phyloP scores from a whole-genome alignment of 2,113 vertebrate genomes.

The Notothenia coriiceps region DNA sequence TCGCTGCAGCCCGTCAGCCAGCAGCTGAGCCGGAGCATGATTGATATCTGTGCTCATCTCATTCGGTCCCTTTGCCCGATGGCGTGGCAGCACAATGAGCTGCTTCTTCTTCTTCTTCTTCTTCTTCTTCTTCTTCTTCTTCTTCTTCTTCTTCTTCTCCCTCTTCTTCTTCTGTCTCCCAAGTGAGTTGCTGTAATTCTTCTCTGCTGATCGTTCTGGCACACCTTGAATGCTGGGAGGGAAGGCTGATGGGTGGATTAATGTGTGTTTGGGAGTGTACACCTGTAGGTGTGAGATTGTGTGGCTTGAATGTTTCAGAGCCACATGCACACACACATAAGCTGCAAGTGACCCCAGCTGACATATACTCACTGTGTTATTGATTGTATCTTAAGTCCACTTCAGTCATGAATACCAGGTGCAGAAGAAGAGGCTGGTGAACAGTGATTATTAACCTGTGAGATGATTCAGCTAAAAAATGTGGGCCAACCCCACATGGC shows the following conservation, averaged over 20 bases:
- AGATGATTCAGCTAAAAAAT: neutral
- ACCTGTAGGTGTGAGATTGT: neutral
- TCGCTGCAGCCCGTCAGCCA: conserved; percentile 39
- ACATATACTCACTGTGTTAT: conserved; percentile 11
- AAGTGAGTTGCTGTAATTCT: conserved; percentile 24
- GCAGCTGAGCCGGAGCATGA: conserved; percentile 49
- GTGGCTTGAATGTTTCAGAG: neutral
- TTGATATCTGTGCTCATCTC: conserved; percentile 61
- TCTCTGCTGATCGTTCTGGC: conserved; percentile 29
- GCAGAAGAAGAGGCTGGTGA: conserved; percentile 18
- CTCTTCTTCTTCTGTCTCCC: conserved; percentile 44
- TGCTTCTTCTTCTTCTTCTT: conserved; percentile 37
- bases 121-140: conserved; percentile 37
- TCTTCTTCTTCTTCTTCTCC: no score
- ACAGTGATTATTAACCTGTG: conserved; percentile 14
- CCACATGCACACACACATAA: conserved; percentile 3
- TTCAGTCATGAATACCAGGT: conserved; percentile 11
- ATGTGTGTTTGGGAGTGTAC: neutral
- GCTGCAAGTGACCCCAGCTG: conserved; percentile 3
- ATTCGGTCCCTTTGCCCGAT: conserved; percentile 28
- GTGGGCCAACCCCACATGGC: neutral
- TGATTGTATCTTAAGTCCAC: conserved; percentile 40
- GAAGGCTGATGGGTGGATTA: neutral
- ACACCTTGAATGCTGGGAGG: conserved; percentile 44
- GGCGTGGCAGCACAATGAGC: conserved; percentile 52